Percentiles rank a stretch among this genome's conserved stretches.
Evolutionary conservation across 2,888 invertebrate genomes (phyloP).

Genomic region (Odontomyia ornata): DNA sequence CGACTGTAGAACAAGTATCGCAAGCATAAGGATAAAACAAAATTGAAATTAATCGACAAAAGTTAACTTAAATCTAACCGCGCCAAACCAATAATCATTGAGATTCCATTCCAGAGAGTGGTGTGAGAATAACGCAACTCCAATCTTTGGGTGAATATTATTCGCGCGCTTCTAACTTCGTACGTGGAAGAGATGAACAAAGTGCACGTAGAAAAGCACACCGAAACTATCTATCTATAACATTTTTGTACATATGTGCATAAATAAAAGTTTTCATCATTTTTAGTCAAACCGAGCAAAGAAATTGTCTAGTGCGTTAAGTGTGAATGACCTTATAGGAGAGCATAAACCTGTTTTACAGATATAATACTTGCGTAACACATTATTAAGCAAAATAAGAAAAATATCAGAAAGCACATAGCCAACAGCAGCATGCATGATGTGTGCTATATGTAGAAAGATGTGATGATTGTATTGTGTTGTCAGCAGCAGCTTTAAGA

Average conservation of each 20-base stretch:
- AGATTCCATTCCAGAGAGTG: neutral
- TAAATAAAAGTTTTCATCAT: constrained; percentile 34
- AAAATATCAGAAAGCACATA: constrained; percentile 30
- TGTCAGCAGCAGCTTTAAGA: constrained; percentile 18
- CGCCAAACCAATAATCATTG: neutral
- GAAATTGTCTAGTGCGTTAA: constrained; percentile 44
- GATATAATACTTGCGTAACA: constrained; percentile 43
- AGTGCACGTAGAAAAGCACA: constrained; percentile 4
- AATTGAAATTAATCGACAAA: constrained; percentile 7
- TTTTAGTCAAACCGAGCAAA: constrained; percentile 41
- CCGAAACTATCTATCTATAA: no score
- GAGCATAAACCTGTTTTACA: constrained; percentile 42
- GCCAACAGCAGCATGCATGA: constrained; percentile 1
- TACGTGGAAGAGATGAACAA: constrained; percentile 8
- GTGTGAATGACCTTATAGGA: constrained; percentile 42
- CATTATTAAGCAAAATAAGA: constrained; percentile 43
- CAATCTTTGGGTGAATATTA: neutral
- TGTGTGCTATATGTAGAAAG: constrained; percentile 11
- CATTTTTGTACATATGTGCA: neutral
- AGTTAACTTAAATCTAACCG: neutral
- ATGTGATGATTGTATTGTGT: constrained; percentile 17
- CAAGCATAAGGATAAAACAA: constrained; percentile 12
- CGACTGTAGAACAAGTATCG: neutral
- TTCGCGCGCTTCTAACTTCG: neutral
- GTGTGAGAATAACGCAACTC: neutral